Percentiles rank a stretch among this genome's conserved stretches.
Conservation (phyloP, 2,888 invertebrate species). For the Zaprionus obscuricornis region DNA sequence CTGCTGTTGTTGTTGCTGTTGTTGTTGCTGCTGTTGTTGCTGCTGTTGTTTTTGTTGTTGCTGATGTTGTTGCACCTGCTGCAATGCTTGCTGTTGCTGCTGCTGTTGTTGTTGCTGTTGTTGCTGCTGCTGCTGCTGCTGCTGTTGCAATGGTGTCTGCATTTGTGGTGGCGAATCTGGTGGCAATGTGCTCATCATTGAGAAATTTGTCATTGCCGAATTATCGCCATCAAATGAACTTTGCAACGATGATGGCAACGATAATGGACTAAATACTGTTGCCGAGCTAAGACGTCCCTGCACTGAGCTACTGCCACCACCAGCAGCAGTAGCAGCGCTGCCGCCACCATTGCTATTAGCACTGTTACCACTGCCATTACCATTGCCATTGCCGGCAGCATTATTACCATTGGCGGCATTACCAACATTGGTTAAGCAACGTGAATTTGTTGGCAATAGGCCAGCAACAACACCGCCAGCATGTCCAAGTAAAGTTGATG, state of each 20-base stretch:
- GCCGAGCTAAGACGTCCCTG: slow-evolving; percentile 81
- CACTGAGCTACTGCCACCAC: slow-evolving; percentile 48
- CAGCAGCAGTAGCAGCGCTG: slow-evolving; percentile 32
- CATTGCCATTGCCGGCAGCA: too few relatives aligned
- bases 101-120: slow-evolving; percentile 45
- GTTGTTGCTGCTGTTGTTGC: slow-evolving; percentile 42
- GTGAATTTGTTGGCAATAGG: slow-evolving; percentile 34
- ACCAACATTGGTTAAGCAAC: too few relatives aligned
- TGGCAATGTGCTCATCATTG: slow-evolving; percentile 81
- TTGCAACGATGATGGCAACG: slow-evolving; percentile 88
- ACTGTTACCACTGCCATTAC: slow-evolving; percentile 15
- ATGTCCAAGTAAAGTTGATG: slow-evolving; percentile 10
- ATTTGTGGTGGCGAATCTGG: slow-evolving; percentile 83
- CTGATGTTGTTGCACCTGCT: slow-evolving; percentile 32
- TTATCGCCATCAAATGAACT: slow-evolving; percentile 92
- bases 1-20: slow-evolving; percentile 47
- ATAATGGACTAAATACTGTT: slow-evolving; percentile 88
- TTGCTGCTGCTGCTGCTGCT: slow-evolving; percentile 58
- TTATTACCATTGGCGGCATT: too few relatives aligned
- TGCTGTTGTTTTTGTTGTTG: slow-evolving; percentile 49
- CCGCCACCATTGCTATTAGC: slow-evolving; percentile 22
- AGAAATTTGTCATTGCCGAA: slow-evolving; percentile 84
- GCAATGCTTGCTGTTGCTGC: slow-evolving; percentile 38
- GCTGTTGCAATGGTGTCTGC: slow-evolving; percentile 52
- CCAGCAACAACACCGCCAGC: slow-evolving; percentile 34